Base-by-base conservation (phyloP, 2,797 vertebrate species). In the Carapus acus region DNA sequence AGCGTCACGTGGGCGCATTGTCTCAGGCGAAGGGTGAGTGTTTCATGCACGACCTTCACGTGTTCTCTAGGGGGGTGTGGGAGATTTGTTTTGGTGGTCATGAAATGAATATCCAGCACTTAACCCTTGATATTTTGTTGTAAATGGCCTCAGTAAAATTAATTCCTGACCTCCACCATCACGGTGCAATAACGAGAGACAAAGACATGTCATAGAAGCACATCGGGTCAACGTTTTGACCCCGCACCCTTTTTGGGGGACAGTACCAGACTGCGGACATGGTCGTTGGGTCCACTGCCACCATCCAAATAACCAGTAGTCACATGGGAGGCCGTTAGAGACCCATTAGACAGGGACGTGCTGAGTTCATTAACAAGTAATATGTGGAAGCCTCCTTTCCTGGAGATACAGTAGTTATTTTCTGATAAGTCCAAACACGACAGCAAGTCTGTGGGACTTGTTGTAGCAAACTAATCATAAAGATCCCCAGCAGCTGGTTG, bases 281-380 rank as follows among this genome's bases (percentile, higher is more conserved):
- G 41, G 23, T 50, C n/a, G 40, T 29, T 22, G 59, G 54, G 17
- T 60, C 53, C 62, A 9, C 72, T 69, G 61, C 13, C 57, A 52
- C 42, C 40, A 21, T 70, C 67, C 40, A 55, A 74, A 75, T 46
- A 67, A 60, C 64, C 70, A 11, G 34, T 17, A 14, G 40, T 77
- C 68, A 68, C 61, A 57, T 37, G 48, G 34, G 58, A 76, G 66
- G 49, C 64, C 73, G 78, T 85, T 79, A 75, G 65, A 62, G 57
- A 27, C 14, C 43, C 1, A 13, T 14, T 48, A 69, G 60, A 73
- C 51, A 41, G 54, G 38, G 7, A 15, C 53, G 46, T n/a, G 65
- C 61, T 43, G 59, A 62, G 74, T 79, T 85, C 74, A 85, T 85
- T 86, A 83, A 85, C 83, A 85, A 77, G 77, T 71, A 80, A 79